phyloP scores from a whole-genome alignment of 1,140 invertebrate species.

The Archegozetes longisetosus region DNA sequence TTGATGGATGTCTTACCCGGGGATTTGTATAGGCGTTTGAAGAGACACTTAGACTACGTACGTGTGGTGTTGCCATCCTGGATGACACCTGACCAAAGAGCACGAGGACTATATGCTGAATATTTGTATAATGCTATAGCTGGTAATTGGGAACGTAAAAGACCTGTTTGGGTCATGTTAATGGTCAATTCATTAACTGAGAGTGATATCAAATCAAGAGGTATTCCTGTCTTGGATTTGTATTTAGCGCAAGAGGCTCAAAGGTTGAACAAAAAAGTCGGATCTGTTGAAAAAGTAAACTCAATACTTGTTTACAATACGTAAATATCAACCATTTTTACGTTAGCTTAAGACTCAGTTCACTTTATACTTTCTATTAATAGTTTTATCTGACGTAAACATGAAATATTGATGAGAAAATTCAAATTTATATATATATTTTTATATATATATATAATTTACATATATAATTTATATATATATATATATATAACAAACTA shows the following conservation, averaged over 20 bases:
- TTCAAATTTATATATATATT: too few relatives aligned
- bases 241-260: constrained; percentile 39
- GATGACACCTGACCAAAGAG: constrained; percentile 35
- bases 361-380: too few relatives aligned
- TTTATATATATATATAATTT: too few relatives aligned
- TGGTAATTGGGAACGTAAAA: constrained; percentile 38
- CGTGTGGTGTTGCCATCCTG: constrained; percentile 33
- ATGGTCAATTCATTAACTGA: constrained; percentile 40
- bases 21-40: constrained; percentile 33
- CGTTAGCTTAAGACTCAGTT: too few relatives aligned
- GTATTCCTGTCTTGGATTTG: constrained; percentile 38
- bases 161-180: constrained; percentile 40
- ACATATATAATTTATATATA: too few relatives aligned
- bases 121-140: constrained; percentile 38
- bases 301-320: background rate
- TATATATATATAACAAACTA: too few relatives aligned
- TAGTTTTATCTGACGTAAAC: too few relatives aligned
- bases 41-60: constrained; percentile 36
- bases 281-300: constrained; percentile 34
- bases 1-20: constrained; percentile 33
- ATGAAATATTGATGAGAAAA: too few relatives aligned
- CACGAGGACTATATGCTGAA: constrained; percentile 35
- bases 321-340: background rate
- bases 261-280: constrained; percentile 33
- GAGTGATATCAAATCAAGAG: constrained; percentile 35